A percentile compares a stretch with the other conserved stretches of the same genome.
phyloP scores from a whole-genome alignment of 2,113 vertebrate species.

The Caranx melampygus region DNA sequence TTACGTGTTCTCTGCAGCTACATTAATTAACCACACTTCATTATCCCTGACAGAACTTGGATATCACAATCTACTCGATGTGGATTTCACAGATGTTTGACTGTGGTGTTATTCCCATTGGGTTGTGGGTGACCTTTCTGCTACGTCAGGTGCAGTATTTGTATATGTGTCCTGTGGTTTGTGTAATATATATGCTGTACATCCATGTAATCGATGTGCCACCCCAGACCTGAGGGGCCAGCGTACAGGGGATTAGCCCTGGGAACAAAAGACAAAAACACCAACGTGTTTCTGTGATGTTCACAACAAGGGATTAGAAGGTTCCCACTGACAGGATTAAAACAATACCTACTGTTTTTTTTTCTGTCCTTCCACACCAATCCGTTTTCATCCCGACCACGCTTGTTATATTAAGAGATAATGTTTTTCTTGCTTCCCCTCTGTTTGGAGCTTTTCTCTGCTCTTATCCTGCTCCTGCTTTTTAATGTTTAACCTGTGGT shows the following conservation, averaged over 20 bases:
- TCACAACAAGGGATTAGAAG: constrained; percentile 79
- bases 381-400: constrained; percentile 53
- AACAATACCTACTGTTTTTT: constrained; percentile 73
- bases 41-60: neutral
- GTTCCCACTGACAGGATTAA: constrained; percentile 80
- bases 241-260: constrained; percentile 68
- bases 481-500: constrained; percentile 67
- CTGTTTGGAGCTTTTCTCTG: constrained; percentile 46
- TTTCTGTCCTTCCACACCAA: constrained; percentile 54
- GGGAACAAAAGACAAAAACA: constrained; percentile 73
- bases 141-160: constrained; percentile 13
- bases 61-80: neutral
- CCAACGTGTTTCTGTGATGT: constrained; percentile 69
- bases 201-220: constrained; percentile 34
- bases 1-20: too few relatives aligned
- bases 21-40: neutral
- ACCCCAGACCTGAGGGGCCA: constrained; percentile 53
- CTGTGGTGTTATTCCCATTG: neutral
- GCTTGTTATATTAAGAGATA: constrained; percentile 64
- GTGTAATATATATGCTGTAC: constrained; percentile 32
- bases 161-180: constrained; percentile 26
- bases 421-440: constrained; percentile 53
- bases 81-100: neutral
- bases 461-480: constrained; percentile 58
- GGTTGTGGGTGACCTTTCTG: neutral